phyloP scores from a whole-genome alignment of 1,140 invertebrate genomes.

The Drosophila athabasca region DNA sequence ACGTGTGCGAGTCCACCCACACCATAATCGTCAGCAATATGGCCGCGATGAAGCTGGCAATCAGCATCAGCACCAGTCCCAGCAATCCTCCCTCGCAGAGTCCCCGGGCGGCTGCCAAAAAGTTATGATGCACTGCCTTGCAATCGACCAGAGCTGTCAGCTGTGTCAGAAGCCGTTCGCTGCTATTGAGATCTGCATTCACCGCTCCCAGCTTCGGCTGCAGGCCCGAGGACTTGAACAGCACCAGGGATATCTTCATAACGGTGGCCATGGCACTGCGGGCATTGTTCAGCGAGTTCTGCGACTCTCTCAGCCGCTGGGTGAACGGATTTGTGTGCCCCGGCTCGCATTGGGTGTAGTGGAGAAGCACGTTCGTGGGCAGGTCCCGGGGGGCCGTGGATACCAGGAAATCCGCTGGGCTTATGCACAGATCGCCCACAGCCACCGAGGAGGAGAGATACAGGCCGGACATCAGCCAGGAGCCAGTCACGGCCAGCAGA shows the following conservation, averaged over 20 bases:
- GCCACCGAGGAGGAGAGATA: constrained; percentile 92
- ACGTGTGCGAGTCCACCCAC: constrained; percentile 96
- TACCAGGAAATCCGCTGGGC: constrained; percentile 91
- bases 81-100: constrained; percentile 92
- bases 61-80: constrained; percentile 92
- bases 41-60: constrained; percentile 92
- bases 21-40: constrained; percentile 95
- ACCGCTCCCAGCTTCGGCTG: constrained; percentile 89
- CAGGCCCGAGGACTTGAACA: constrained; percentile 84
- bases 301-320: constrained; percentile 89
- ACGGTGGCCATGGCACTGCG: constrained; percentile 84
- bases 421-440: constrained; percentile 90
- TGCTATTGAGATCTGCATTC: constrained; percentile 88
- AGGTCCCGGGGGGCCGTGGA: constrained; percentile 90
- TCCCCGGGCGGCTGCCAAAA: constrained; percentile 89
- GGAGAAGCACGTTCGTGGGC: constrained; percentile 88
- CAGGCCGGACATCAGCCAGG: constrained; percentile 93
- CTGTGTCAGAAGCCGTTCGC: constrained; percentile 86
- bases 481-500: constrained; percentile 94
- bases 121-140: constrained; percentile 90
- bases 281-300: constrained; percentile 89
- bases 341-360: constrained; percentile 93
- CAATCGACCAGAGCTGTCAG: constrained; percentile 91
- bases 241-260: constrained; percentile 80
- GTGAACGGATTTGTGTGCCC: constrained; percentile 91